Percentiles rank a stretch among this genome's conserved stretches.
Evolutionary conservation across 2,797 vertebrate genomes (phyloP).

Genomic region (Halcyon leucocephala): DNA sequence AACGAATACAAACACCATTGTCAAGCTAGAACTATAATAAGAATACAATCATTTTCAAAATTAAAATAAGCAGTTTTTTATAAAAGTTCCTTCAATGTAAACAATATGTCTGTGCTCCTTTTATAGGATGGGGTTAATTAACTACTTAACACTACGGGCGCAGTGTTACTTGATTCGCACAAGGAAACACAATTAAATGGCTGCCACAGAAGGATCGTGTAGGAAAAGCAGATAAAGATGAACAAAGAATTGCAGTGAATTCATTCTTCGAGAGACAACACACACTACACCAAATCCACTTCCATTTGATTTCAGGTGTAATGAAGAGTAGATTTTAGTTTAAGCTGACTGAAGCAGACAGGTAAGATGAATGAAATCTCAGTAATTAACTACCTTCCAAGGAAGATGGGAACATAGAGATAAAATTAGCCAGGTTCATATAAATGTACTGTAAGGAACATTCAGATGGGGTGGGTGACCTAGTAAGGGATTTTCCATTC

Average conservation of each 20-base stretch:
- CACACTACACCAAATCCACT: neutral
- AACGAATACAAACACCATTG: neutral
- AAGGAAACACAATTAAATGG: neutral
- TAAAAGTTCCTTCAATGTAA: neutral
- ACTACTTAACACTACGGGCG: neutral
- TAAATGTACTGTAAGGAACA: neutral
- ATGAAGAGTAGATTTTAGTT: neutral
- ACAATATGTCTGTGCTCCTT: neutral
- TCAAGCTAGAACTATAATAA: neutral
- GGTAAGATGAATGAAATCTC: neutral
- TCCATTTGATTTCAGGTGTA: neutral
- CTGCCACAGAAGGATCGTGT: neutral
- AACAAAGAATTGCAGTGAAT: neutral
- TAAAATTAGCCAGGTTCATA: neutral
- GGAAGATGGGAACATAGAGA: neutral
- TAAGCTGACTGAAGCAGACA: neutral
- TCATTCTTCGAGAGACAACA: neutral
- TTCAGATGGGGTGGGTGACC: neutral
- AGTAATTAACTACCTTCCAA: neutral
- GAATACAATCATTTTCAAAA: neutral
- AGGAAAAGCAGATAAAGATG: neutral
- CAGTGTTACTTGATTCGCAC: neutral
- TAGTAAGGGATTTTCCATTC: neutral
- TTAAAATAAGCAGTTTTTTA: rapidly evolving
- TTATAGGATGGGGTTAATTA: neutral